phyloP scores from a whole-genome alignment of 2,113 vertebrate species.

The Clarias macrocephalus region DNA sequence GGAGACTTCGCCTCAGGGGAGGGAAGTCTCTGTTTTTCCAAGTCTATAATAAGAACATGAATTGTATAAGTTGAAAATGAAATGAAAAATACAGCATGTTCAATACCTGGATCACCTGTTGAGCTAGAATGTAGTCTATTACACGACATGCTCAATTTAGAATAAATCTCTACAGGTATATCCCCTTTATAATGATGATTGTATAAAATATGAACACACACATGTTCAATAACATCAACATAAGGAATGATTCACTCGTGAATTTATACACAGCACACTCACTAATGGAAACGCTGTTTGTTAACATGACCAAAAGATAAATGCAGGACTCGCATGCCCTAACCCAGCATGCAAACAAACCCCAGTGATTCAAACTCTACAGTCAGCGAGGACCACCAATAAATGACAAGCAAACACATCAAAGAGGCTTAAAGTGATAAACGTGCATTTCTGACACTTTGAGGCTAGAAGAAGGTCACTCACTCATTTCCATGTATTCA shows the following conservation, averaged over 20 bases:
- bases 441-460: neutral
- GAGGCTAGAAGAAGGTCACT: constrained; percentile 57
- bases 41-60: neutral
- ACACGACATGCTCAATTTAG: neutral
- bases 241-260: constrained; percentile 28
- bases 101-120: neutral
- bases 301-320: constrained; percentile 35
- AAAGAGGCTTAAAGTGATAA: neutral
- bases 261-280: constrained; percentile 27
- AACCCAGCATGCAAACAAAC: neutral
- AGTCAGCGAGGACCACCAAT: neutral
- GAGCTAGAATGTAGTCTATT: neutral
- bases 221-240: neutral
- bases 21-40: neutral
- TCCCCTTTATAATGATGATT: neutral
- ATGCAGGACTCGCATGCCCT: constrained; percentile 5
- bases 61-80: neutral
- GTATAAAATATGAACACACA: neutral
- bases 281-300: constrained; percentile 9
- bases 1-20: neutral
- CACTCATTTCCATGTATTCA: constrained; percentile 99
- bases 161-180: neutral
- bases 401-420: neutral
- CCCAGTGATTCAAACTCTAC: neutral
- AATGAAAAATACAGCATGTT: neutral